Conservation (phyloP, 2,113 vertebrate species). For the Varanus salvator region DNA sequence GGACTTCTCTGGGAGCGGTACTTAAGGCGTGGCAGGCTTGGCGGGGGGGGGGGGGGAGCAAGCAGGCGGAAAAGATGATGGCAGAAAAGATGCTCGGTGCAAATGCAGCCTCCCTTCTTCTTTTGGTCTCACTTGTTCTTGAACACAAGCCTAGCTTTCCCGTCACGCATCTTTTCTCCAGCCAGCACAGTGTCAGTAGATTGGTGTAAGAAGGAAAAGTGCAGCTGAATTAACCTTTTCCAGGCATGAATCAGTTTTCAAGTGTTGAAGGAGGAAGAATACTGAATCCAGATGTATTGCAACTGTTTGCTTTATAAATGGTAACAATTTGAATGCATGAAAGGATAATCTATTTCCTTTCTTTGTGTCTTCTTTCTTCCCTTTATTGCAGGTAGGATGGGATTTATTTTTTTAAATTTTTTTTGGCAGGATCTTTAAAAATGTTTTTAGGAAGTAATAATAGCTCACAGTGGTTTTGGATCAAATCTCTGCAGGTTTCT, state of each 20-base stretch:
- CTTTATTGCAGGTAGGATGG: not conserved
- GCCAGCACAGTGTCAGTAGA: not conserved
- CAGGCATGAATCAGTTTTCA: not conserved
- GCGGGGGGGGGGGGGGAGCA: not conserved
- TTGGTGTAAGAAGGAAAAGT: not conserved
- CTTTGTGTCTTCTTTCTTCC: not conserved
- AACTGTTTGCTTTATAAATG: not conserved
- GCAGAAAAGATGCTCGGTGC: not conserved
- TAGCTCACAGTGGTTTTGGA: not conserved
- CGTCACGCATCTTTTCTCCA: not conserved
- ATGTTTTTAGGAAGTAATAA: not conserved
- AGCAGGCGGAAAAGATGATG: not conserved
- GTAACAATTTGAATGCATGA: not conserved
- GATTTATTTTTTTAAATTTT: not conserved
- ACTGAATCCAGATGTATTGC: not conserved
- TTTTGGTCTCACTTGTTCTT: not conserved
- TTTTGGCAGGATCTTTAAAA: not conserved
- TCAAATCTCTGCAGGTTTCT: not conserved
- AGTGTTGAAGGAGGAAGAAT: not conserved
- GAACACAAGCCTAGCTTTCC: not conserved
- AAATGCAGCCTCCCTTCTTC: not conserved
- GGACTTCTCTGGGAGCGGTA: not conserved
- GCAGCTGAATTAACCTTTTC: not conserved
- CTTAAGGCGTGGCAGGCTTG: conserved; percentile 1
- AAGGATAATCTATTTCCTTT: not conserved